A percentile compares a stretch with the other conserved stretches of the same genome.
phyloP scores from a whole-genome alignment of 2,113 vertebrate species.

The Tragelaphus imberbis region DNA sequence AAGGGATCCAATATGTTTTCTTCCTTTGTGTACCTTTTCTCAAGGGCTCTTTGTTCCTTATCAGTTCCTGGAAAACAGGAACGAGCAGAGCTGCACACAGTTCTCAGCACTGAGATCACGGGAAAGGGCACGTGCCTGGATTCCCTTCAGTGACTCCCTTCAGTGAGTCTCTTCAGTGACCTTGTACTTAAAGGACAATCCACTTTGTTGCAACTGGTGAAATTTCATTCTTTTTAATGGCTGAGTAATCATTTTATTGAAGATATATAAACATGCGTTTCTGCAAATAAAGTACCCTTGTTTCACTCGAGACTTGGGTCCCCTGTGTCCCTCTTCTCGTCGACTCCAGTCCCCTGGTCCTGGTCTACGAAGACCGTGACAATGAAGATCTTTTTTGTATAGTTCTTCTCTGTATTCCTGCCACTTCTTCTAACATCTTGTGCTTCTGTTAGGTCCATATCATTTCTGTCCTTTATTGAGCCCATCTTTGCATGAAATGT shows the following conservation, averaged over 20 bases:
- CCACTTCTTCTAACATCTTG: neutral
- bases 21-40: neutral
- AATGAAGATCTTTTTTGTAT: neutral
- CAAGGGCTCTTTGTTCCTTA: neutral
- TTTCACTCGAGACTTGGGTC: neutral
- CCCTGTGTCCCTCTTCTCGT: neutral
- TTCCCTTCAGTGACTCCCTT: neutral
- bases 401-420: neutral
- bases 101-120: neutral
- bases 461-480: neutral
- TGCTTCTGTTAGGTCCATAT: neutral
- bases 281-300: neutral
- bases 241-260: neutral
- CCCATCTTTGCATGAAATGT: neutral
- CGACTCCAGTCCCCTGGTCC: neutral
- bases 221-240: neutral
- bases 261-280: neutral
- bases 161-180: neutral
- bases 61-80: neutral
- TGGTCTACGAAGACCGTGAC: rapidly evolving
- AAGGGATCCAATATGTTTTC: neutral
- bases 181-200: neutral
- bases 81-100: neutral
- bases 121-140: neutral
- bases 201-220: neutral